Conservation (phyloP, 2,888 invertebrate species). For the Agrilus biguttatus region DNA sequence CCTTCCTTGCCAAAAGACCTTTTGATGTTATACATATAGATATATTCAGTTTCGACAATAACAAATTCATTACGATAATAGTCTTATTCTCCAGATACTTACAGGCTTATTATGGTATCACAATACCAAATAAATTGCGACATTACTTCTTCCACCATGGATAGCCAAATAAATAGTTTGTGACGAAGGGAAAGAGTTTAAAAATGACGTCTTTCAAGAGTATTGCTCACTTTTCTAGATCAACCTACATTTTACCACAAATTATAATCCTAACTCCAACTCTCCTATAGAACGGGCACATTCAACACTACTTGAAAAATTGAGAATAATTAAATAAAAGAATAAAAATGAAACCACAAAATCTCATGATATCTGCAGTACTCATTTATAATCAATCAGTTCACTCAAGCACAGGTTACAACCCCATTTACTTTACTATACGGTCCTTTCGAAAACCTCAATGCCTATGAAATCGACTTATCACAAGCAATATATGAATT, state of each 20-base stretch:
- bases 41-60: slow-evolving; percentile 3
- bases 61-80: slow-evolving; percentile 7
- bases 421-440: slow-evolving; percentile 3
- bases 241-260: slow-evolving; percentile 6
- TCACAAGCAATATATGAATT: slow-evolving; percentile 8
- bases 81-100: slow-evolving; percentile 7
- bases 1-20: slow-evolving; percentile 5
- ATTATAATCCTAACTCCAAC: slow-evolving; percentile 7
- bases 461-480: slow-evolving; percentile 8
- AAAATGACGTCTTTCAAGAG: slow-evolving; percentile 7
- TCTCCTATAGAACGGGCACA: slow-evolving; percentile 8
- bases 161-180: slow-evolving; percentile 8
- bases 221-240: slow-evolving; percentile 7
- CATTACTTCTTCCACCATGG: slow-evolving; percentile 7
- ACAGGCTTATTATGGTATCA: slow-evolving; percentile 5
- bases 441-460: slow-evolving; percentile 4
- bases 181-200: slow-evolving; percentile 11
- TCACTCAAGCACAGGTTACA: slow-evolving; percentile 6
- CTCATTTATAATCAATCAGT: slow-evolving; percentile 6
- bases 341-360: slow-evolving; percentile 3
- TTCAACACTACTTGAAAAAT: slow-evolving; percentile 6
- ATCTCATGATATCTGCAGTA: slow-evolving; percentile 4
- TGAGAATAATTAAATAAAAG: slow-evolving; percentile 2
- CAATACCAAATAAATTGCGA: slow-evolving; percentile 5
- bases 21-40: slow-evolving; percentile 4